Base-by-base conservation (phyloP, 2,797 vertebrate genomes). In the Microcaecilia unicolor region DNA sequence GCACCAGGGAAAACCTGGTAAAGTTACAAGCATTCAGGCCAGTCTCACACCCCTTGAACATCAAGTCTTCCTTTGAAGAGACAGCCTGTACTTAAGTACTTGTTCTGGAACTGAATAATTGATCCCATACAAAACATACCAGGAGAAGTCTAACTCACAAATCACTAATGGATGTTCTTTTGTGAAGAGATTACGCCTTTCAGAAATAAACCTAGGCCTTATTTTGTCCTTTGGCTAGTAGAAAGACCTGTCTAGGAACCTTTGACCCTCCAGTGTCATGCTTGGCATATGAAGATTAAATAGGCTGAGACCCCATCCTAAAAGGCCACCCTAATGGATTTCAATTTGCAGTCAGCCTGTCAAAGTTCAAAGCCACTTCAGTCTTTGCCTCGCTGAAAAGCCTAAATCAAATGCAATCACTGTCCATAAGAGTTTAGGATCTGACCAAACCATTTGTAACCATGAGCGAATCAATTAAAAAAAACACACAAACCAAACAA, bases 181-280 rank as follows among this genome's bases (percentile, higher is more conserved):
- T 17, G 16, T 43, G 24, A 35, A 35, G 29, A 5, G 23, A 44
- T 13, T 8, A n/a, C 6, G 16, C 10, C 39, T 49, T 52, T 49
- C 22, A 30, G 14, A 14, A 51, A 48, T 8, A 41, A 19, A 23
- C n/a, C n/a, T 32, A 36, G 9, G 4, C 31, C 24, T 10, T 27
- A 18, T 22, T 9, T 19, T 31, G 12, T 28, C 25, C 37, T 7
- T 4, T 4, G n/a, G 15, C 28, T 41, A n/a, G n/a, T n/a, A n/a
- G n/a, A 34, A 4, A 25, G 1, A 20, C 5, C 7, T 20, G 19
- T 8, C 19, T 20, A 6, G 20, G 19, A 44, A 15, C 28, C 36
- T 42, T 28, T 28, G 17, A 37, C 22, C 42, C 19, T 46, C 52
- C 16, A 28, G 24, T 32, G 15, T 20, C 35, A 37, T 6, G 15